A percentile compares a stretch with the other conserved stretches of the same genome.
Evolutionary conservation across 2,888 invertebrate species (phyloP).

Genomic region (Temnothorax rugatulus): DNA sequence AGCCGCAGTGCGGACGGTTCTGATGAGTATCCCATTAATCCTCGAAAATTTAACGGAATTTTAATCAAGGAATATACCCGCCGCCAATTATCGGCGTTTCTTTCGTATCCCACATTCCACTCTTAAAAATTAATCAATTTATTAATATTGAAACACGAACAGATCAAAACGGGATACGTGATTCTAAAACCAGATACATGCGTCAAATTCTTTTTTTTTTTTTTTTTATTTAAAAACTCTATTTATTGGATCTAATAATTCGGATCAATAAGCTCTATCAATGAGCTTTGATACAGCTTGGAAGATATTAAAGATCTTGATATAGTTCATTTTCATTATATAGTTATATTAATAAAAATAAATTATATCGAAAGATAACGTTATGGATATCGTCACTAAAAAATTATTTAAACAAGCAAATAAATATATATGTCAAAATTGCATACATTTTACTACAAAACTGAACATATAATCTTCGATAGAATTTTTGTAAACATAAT

Average conservation of each 20-base stretch:
- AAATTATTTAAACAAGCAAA: not conserved
- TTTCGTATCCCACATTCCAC: constrained; percentile 37
- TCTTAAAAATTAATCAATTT: constrained; percentile 63
- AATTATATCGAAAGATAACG: not conserved
- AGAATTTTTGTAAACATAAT: not conserved
- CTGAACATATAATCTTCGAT: not conserved
- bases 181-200: not conserved
- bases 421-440: not conserved
- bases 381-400: not conserved
- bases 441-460: not conserved
- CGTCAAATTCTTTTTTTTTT: constrained; percentile 9
- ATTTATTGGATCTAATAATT: not conserved
- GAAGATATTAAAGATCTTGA: not conserved
- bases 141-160: constrained; percentile 36
- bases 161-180: constrained; percentile 11
- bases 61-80: constrained; percentile 64
- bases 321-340: not conserved
- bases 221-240: not conserved
- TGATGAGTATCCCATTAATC: constrained; percentile 54
- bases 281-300: not conserved
- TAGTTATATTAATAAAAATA: not conserved
- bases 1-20: constrained; percentile 1
- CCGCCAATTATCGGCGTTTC: constrained; percentile 62
- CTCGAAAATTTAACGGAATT: constrained; percentile 54
- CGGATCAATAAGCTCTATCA: not conserved